These are phyloP conservation scores for Tapirus terrestris DNA, from an alignment of 2,113 vertebrate species.

Conservation along the genomic window DNA sequence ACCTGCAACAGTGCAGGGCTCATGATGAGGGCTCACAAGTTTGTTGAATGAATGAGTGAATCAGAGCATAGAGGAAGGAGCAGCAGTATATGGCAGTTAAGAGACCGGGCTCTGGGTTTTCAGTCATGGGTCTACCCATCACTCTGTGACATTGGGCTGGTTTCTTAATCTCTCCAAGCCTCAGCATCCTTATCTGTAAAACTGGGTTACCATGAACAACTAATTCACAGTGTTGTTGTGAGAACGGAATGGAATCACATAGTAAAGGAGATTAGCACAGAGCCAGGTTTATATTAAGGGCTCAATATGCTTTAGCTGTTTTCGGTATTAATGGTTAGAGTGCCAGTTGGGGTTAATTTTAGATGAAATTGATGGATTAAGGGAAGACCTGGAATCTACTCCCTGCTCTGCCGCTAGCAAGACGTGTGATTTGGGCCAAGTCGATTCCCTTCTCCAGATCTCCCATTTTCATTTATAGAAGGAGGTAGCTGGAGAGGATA, in stretches of 20 bases:
- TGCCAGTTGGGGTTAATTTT: neutral
- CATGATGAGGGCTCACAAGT: neutral
- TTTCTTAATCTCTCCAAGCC: neutral
- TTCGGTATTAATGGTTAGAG: neutral
- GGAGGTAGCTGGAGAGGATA: neutral
- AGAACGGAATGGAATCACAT: neutral
- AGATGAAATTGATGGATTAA: neutral
- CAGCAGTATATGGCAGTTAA: neutral
- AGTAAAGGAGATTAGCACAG: neutral
- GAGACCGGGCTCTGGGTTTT: neutral
- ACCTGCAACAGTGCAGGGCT: neutral
- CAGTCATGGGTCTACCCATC: neutral
- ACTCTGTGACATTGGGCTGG: neutral
- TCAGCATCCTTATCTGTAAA: neutral
- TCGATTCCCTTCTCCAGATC: neutral
- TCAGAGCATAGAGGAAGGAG: neutral
- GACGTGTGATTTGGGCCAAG: neutral
- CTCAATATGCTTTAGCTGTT: neutral
- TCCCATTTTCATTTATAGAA: neutral
- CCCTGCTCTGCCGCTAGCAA: neutral
- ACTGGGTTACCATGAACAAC: neutral
- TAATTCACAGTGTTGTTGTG: neutral
- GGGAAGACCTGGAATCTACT: neutral
- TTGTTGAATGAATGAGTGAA: neutral
- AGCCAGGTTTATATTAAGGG: neutral